Conservation (phyloP, 2,888 invertebrate genomes). For the Myopa testacea region DNA sequence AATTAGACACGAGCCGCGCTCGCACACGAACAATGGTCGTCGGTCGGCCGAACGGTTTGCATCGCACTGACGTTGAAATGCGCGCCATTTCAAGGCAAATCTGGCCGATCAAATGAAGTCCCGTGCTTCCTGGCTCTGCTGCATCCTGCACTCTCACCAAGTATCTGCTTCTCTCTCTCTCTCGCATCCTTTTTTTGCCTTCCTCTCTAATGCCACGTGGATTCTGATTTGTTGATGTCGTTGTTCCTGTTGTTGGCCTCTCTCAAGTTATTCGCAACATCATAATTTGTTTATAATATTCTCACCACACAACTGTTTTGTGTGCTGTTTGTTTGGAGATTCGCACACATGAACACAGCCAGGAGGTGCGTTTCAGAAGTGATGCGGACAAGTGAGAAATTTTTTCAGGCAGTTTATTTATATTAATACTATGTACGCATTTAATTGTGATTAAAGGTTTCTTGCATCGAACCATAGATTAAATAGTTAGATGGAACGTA, state of each 20-base stretch:
- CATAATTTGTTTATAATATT: slow-evolving; percentile 37
- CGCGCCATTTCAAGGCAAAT: slow-evolving; percentile 24
- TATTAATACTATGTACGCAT: too few relatives aligned
- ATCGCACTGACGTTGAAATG: slow-evolving; percentile 2
- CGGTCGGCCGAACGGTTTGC: background rate
- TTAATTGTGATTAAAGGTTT: too few relatives aligned
- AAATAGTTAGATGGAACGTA: too few relatives aligned
- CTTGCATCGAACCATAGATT: too few relatives aligned
- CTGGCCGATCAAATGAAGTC: background rate
- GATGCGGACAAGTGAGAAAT: too few relatives aligned
- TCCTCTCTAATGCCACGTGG: background rate
- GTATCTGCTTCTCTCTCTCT: background rate
- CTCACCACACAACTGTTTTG: background rate
- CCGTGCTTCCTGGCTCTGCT: slow-evolving; percentile 7
- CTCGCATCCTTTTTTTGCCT: background rate
- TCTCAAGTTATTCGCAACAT: background rate
- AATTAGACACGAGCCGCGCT: slow-evolving; percentile 17
- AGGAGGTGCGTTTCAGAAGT: too few relatives aligned
- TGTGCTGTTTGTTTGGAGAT: background rate
- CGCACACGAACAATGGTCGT: slow-evolving; percentile 9
- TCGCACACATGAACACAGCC: too few relatives aligned
- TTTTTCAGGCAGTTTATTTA: too few relatives aligned
- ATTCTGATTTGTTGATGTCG: slow-evolving; percentile 3
- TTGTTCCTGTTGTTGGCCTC: background rate
- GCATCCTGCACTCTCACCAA: slow-evolving; percentile 20